phyloP scores from a whole-genome alignment of 2,797 vertebrate species.

The Antennarius maculatus region DNA sequence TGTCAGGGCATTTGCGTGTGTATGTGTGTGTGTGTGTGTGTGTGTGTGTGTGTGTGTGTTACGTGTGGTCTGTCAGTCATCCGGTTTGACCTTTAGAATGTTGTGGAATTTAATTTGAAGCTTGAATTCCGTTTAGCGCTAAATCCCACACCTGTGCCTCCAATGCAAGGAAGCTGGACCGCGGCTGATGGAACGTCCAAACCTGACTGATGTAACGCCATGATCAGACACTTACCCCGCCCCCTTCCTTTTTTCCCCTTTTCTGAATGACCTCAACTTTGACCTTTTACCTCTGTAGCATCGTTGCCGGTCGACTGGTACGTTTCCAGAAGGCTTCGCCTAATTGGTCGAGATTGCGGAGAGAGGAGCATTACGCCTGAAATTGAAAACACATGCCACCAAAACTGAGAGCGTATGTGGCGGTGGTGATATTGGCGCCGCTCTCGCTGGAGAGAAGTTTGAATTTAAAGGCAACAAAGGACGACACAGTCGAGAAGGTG shows the following conservation, averaged over 20 bases:
- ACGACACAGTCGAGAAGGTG: constrained; percentile 1
- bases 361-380: constrained; percentile 68
- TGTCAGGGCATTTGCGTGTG: constrained; percentile 43
- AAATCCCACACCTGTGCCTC: constrained; percentile 57
- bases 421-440: constrained; percentile 5
- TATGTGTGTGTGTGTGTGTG: constrained; percentile 20
- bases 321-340: constrained; percentile 70
- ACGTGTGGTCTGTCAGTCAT: constrained; percentile 46
- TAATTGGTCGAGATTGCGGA: constrained; percentile 80
- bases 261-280: constrained; percentile 60
- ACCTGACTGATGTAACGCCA: constrained; percentile 32
- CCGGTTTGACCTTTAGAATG: constrained; percentile 63
- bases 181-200: constrained; percentile 24
- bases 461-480: neutral
- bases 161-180: constrained; percentile 31
- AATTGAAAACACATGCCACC: constrained; percentile 80
- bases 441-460: constrained; percentile 13
- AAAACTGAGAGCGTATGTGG: constrained; percentile 29
- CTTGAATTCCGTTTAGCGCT: constrained; percentile 41
- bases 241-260: no score
- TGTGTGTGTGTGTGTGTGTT: constrained; percentile 27
- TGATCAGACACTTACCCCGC: constrained; percentile 32
- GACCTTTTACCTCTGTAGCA: constrained; percentile 71
- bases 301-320: constrained; percentile 54
- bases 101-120: constrained; percentile 71